A percentile compares a stretch with the other conserved stretches of the same genome.
Conservation (phyloP, 2,888 invertebrate genomes). For the Hermaeophaga mercurialis region DNA sequence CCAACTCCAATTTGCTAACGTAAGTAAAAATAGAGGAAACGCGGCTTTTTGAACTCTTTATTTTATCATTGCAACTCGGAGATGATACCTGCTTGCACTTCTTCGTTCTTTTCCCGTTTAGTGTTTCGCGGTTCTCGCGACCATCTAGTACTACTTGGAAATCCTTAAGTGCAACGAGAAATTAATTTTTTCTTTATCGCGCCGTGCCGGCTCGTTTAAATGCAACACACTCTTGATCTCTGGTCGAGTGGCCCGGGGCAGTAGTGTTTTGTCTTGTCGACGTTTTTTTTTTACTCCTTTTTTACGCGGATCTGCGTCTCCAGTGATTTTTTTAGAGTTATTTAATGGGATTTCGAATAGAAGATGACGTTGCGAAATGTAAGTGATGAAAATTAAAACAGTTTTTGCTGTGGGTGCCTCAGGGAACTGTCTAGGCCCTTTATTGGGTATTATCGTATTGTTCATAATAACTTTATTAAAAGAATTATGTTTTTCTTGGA, state of each 20-base stretch:
- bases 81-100: conserved; percentile 26
- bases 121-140: conserved; percentile 27
- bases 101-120: conserved; percentile 26
- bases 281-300: conserved; percentile 6
- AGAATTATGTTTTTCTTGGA: no score
- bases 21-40: conserved; percentile 17
- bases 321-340: not conserved
- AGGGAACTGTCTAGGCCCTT: no score
- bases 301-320: no score
- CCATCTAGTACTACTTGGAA: conserved; percentile 29
- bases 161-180: conserved; percentile 32
- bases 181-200: conserved; percentile 17
- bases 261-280: conserved; percentile 22
- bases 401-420: no score
- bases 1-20: conserved; percentile 1
- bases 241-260: conserved; percentile 10
- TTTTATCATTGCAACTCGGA: conserved; percentile 14
- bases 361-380: conserved; percentile 1
- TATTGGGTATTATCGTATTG: no score
- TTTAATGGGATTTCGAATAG: conserved; percentile 7
- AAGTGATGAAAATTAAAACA: conserved; percentile 6
- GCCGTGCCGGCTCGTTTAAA: conserved; percentile 2
- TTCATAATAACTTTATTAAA: no score
- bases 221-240: conserved; percentile 7
- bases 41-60: conserved; percentile 20